Base-by-base conservation (phyloP, 37 sponge, comb jelly and placozoan species). In the Axinella damicornis region DNA sequence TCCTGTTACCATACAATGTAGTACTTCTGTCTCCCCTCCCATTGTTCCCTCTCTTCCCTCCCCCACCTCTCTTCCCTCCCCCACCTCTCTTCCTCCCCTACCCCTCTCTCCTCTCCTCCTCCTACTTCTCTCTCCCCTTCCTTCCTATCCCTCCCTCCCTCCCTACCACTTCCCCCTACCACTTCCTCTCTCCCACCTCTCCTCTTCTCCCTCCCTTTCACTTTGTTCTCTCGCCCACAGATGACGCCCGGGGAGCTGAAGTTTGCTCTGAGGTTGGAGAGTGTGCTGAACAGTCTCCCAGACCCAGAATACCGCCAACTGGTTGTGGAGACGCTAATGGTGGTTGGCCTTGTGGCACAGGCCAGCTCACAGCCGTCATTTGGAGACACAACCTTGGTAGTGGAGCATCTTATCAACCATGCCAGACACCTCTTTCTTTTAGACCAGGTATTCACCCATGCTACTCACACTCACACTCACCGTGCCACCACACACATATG, bases 201-300 rank as follows among this genome's bases (percentile, higher is more conserved):
- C 37, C 55, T 28, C 25, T 14, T 40, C 56, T 53, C 18, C 31
- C 55, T 28, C 25, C 15, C 53, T 53, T 9, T 52, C 25, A 54
- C 74, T 73, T n/a, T 14, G 55, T 52, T 28, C 37, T 30, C 56
- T 6, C 30, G 2, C 56, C 14, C 46, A 4, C 53, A 95, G 93
- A 97, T 95, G 95, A 97, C 98, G 22, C 75, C 91, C 17, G 89
- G 92, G 12, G 98, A 97, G 62, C 74, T 90, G 54, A 95, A 97
- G 79, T 97, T 97, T 91, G 95, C 98, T 33, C 65, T 95, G 63
- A 60, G 17, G 15, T 81, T 97, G n/a, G 94, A 94, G 71, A 37
- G 70, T 1, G 73, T 74, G 46, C 89, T 97, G 39, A 95, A 94
- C 73, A 87, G 87, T 21, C 79, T 92, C 17, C 91, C 87, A 0